Evolutionary conservation across 2,888 invertebrate genomes (phyloP).

Genomic region (Drosophila melanosoma): DNA sequence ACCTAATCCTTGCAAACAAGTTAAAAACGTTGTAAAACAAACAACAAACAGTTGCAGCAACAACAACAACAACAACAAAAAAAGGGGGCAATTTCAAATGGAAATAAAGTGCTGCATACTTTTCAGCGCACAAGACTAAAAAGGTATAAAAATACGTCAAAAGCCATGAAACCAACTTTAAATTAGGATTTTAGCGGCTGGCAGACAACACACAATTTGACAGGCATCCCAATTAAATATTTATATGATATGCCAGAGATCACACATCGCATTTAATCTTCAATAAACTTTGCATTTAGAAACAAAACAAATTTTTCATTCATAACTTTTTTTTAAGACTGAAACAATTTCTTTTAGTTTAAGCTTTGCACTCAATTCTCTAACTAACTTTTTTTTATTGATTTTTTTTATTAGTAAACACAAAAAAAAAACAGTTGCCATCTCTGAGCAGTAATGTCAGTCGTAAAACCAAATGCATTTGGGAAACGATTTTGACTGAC

Average conservation of each 20-base stretch:
- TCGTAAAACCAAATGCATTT: constrained; percentile 27
- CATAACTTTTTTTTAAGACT: not conserved
- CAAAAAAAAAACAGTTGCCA: constrained; percentile 6
- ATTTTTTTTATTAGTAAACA: not conserved
- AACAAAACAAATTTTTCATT: not conserved
- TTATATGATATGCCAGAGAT: not conserved
- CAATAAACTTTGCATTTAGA: not conserved
- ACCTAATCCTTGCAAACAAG: constrained; percentile 80
- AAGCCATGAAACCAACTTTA: not conserved
- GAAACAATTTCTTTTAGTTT: too few relatives aligned
- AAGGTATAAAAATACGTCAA: not conserved
- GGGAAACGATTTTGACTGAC: constrained; percentile 72
- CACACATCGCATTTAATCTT: not conserved
- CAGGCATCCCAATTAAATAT: not conserved
- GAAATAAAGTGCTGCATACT: constrained; percentile 24
- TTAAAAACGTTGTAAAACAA: constrained; percentile 79
- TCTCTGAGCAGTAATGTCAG: constrained; percentile 21
- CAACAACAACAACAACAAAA: constrained; percentile 6
- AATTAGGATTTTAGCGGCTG: not conserved
- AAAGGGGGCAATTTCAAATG: constrained; percentile 29
- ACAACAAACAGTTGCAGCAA: constrained; percentile 52
- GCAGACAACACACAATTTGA: not conserved
- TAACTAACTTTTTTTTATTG: constrained; percentile 10
- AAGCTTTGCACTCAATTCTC: not conserved
- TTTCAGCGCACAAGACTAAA: not conserved